phyloP scores from a whole-genome alignment of 2,888 invertebrate genomes.

The Acanthosepion esculentum region DNA sequence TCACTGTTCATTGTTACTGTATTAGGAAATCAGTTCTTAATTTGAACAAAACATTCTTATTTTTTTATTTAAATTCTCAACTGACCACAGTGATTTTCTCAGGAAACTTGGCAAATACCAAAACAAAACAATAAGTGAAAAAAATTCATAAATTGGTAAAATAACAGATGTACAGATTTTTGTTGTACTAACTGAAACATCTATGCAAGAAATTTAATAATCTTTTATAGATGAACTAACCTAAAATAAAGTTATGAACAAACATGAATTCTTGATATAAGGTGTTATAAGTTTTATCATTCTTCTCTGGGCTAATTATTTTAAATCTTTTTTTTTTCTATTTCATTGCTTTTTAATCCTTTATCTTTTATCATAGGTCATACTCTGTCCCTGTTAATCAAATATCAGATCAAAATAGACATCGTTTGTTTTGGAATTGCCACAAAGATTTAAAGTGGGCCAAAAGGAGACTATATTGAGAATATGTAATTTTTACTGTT shows the following conservation, averaged over 20 bases:
- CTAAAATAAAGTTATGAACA: neutral
- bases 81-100: neutral
- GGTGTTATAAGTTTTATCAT: neutral
- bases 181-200: neutral
- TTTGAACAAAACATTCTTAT: neutral
- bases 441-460: neutral
- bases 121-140: neutral
- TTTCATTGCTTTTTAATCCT: neutral
- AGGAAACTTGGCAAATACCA: neutral
- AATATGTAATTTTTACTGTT: neutral
- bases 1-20: neutral
- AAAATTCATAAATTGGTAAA: neutral
- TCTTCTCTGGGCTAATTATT: neutral
- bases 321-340: neutral
- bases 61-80: neutral
- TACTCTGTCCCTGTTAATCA: neutral
- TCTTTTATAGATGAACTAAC: neutral
- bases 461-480: no score
- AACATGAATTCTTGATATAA: neutral
- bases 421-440: neutral
- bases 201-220: neutral
- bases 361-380: neutral
- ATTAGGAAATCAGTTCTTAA: constrained; percentile 17
- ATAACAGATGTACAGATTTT: neutral
- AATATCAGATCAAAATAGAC: neutral